Evolutionary conservation across 2,888 invertebrate species (phyloP).

Genomic region (Acholoe squamosa): DNA sequence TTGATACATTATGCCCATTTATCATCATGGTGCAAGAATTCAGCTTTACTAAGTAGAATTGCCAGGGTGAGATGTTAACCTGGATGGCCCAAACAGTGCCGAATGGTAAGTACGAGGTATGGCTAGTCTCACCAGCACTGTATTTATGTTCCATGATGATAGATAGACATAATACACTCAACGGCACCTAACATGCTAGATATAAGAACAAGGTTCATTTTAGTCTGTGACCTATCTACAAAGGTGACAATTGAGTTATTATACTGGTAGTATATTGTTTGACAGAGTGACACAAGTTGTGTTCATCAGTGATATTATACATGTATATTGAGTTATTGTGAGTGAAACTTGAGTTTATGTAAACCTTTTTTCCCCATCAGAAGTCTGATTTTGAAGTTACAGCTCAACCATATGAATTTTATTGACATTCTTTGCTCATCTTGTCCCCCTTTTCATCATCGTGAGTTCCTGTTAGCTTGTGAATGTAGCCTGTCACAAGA

Average conservation of each 20-base stretch:
- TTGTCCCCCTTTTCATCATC: too few species aligned
- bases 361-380: neutral
- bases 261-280: too few species aligned
- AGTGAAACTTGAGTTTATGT: too few species aligned
- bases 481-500: neutral
- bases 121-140: too few species aligned
- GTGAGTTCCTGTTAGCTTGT: neutral
- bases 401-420: neutral
- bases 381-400: neutral
- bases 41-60: too few species aligned
- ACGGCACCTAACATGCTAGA: neutral
- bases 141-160: neutral
- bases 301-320: constrained; percentile 10
- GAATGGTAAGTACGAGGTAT: neutral
- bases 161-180: neutral
- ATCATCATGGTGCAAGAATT: too few species aligned
- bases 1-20: too few species aligned
- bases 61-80: too few species aligned
- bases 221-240: neutral
- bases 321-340: neutral
- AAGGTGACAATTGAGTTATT: neutral
- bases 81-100: too few species aligned
- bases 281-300: neutral
- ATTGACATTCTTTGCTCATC: neutral
- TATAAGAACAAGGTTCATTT: neutral